Evolutionary conservation across 2,888 invertebrate species (phyloP), one percentile per base, ranked within the genome.

Genomic region (Drosophila aldrichi): DNA sequence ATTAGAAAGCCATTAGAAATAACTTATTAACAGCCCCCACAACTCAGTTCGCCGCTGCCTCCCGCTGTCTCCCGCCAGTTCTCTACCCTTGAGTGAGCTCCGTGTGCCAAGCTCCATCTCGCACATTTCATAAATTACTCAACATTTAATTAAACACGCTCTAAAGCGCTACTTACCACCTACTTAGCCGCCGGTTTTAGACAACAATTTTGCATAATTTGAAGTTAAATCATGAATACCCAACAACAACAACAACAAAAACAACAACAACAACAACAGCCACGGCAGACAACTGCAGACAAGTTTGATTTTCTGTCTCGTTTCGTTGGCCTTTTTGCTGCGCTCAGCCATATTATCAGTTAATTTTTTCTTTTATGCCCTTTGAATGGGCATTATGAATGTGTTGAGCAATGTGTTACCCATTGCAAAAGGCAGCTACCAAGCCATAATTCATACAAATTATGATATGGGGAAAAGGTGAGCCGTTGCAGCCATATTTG

Each of bases 141-240:
- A 90, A 79, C 89, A 88, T 89, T 87, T 89, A 87, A 84, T 87
- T 90, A 87, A 87, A 90, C 86, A 87, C 86, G 88, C 82, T 86
- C 80, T 88, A 83, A 89, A 89, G 90, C 88, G 88, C 90, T 89
- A 86, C 88, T 90, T 90, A 84, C 90, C 90, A 86, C 86, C 89
- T 86, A 86, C 86, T 86, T 86, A 90, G 90, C 89, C 81, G 77
- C 81, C 77, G 84, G 71, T 85, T 90, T 85, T 80, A 86, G 90
- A 77, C 90, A 90, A 88, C 83, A 80, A 85, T 87, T 85, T 85
- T 90, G 90, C 85, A 85, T 85, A 85, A 90, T 83, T 87, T 78
- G 55, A 72, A 80, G 56, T 81, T 89, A 85, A 89, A 89, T 85
- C 88, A 90, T 73, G 84, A 76, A 71, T 65, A 66, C 60, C 43